Percentiles rank a stretch among this genome's conserved stretches.
These are phyloP conservation scores for Stegodyphus mimosarum DNA, from an alignment of 1,140 invertebrate species.

Conservation along the genomic window DNA sequence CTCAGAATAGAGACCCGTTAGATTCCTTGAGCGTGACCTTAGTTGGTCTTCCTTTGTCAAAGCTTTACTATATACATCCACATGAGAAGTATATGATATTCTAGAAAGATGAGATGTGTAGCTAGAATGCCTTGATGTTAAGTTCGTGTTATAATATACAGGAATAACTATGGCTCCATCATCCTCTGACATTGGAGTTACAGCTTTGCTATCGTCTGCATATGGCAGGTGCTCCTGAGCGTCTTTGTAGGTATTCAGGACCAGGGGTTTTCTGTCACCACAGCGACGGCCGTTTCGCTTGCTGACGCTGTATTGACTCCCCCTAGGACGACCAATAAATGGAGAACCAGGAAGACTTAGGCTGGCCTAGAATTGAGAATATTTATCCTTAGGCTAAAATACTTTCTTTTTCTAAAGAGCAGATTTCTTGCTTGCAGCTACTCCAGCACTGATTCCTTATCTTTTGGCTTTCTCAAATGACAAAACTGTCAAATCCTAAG, in stretches of 20 bases:
- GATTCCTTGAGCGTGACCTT: constrained; percentile 72
- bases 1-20: constrained; percentile 63
- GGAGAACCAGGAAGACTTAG: constrained; percentile 96
- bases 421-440: constrained; percentile 30
- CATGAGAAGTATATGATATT: constrained; percentile 92
- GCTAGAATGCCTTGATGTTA: constrained; percentile 86
- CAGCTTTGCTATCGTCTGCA: constrained; percentile 96
- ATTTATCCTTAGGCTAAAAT: constrained; percentile 37
- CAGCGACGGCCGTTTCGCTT: constrained; percentile 79
- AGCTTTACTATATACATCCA: constrained; percentile 80
- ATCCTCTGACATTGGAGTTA: constrained; percentile 97
- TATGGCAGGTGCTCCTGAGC: constrained; percentile 96
- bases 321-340: constrained; percentile 88
- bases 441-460: constrained; percentile 22
- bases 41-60: constrained; percentile 85
- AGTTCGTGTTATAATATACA: constrained; percentile 73
- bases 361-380: constrained; percentile 80
- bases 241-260: constrained; percentile 93
- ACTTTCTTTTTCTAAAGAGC: not conserved
- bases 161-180: constrained; percentile 94
- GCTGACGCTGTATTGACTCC: constrained; percentile 83
- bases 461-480: constrained; percentile 16
- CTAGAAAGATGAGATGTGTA: constrained; percentile 93
- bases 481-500: no score
- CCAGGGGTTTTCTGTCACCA: constrained; percentile 88